Conservation (phyloP, 2,797 vertebrate species). For the Peromyscus aztecus region DNA sequence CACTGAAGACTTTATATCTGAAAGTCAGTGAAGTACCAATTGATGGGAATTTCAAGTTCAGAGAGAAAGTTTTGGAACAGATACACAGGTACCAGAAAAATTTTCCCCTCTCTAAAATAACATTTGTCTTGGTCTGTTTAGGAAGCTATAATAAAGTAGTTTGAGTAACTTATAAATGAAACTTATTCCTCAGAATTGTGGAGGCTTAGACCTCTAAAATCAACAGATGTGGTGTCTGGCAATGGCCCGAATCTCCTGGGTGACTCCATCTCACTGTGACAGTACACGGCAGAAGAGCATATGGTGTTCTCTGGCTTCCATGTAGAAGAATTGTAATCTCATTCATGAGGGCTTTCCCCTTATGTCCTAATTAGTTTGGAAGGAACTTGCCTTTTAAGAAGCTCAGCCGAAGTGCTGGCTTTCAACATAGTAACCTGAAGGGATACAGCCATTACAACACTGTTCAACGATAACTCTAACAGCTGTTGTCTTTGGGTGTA, state of each 20-base stretch:
- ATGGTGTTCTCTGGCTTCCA: background rate
- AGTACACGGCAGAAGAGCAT: background rate
- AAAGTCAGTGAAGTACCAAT: background rate
- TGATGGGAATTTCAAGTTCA: conserved; percentile 6
- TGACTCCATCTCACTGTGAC: background rate
- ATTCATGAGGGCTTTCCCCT: background rate
- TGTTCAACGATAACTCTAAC: background rate
- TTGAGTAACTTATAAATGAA: background rate
- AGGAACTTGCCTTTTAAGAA: background rate
- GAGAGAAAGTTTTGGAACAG: conserved; percentile 14
- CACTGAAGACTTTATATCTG: background rate
- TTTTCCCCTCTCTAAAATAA: background rate
- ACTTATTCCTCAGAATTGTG: background rate
- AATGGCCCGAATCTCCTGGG: background rate
- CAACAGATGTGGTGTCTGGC: background rate
- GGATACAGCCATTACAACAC: background rate
- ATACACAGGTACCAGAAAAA: background rate
- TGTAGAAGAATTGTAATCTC: background rate
- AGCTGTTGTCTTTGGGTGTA: background rate
- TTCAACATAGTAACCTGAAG: background rate
- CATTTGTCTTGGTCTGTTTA: background rate
- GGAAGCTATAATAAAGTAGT: background rate
- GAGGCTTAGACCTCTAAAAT: background rate
- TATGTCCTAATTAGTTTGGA: background rate
- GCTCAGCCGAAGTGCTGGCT: background rate